Evolutionary conservation across 2,113 vertebrate genomes (phyloP).

Genomic region (Cyprinus carpio): DNA sequence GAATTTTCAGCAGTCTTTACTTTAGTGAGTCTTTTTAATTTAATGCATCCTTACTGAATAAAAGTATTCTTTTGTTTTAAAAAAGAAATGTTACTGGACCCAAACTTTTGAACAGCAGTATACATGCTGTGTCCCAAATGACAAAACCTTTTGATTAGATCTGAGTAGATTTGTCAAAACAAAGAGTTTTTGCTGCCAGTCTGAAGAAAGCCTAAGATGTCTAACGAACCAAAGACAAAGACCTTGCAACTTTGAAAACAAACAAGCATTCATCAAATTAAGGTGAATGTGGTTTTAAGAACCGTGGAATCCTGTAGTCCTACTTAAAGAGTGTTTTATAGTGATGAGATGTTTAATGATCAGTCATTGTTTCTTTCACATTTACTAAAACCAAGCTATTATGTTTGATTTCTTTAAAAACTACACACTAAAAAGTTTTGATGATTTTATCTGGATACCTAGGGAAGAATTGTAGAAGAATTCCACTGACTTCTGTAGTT

Average conservation of each 20-base stretch:
- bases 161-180: not conserved
- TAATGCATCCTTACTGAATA: not conserved
- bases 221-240: not conserved
- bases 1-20: not conserved
- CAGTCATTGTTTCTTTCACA: not conserved
- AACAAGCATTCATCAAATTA: not conserved
- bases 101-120: not conserved
- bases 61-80: not conserved
- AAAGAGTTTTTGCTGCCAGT: not conserved
- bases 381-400: not conserved
- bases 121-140: not conserved
- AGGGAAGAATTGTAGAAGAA: not conserved
- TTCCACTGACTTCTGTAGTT: slow-evolving; percentile 1
- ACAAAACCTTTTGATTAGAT: not conserved
- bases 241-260: not conserved
- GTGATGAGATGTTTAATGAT: not conserved
- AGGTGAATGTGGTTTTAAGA: not conserved
- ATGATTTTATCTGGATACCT: not conserved
- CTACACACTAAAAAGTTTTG: not conserved
- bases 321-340: not conserved
- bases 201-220: not conserved
- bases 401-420: slow-evolving; percentile 1
- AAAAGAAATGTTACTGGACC: not conserved
- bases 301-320: not conserved
- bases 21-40: not conserved